A percentile compares a stretch with the other conserved stretches of the same genome.
Evolutionary conservation across 1,140 invertebrate genomes (phyloP).

Genomic region (Schlechtendalia chinensis): DNA sequence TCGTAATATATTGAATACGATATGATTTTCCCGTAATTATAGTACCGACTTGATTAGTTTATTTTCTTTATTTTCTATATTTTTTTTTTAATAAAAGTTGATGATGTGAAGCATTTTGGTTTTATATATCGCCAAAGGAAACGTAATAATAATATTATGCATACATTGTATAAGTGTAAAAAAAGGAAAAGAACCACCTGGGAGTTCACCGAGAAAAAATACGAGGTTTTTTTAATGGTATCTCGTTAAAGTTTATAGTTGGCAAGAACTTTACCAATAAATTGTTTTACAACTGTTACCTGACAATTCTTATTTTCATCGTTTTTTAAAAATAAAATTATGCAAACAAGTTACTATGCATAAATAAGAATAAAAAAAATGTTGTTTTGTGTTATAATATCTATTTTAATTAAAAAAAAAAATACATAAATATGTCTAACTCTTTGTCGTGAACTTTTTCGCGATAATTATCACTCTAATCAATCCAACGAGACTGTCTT

Average conservation of each 20-base stretch:
- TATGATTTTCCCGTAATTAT: no score
- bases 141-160: no score
- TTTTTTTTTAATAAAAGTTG: no score
- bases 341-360: not conserved
- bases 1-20: no score
- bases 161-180: constrained; percentile 50
- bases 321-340: constrained; percentile 25
- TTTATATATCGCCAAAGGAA: no score
- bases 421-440: not conserved
- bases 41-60: no score
- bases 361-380: not conserved
- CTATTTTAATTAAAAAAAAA: constrained; percentile 28
- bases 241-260: constrained; percentile 11
- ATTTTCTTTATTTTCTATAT: no score
- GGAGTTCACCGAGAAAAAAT: not conserved
- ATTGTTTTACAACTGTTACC: constrained; percentile 9
- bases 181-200: not conserved
- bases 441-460: no score
- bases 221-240: constrained; percentile 5
- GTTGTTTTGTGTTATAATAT: not conserved
- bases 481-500: no score
- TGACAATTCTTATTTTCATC: constrained; percentile 15
- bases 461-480: no score
- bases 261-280: constrained; percentile 31
- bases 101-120: no score